Percentiles rank a stretch among this genome's conserved stretches.
phyloP scores from a whole-genome alignment of 2,888 invertebrate genomes.

The Eupithecia centaureata region DNA sequence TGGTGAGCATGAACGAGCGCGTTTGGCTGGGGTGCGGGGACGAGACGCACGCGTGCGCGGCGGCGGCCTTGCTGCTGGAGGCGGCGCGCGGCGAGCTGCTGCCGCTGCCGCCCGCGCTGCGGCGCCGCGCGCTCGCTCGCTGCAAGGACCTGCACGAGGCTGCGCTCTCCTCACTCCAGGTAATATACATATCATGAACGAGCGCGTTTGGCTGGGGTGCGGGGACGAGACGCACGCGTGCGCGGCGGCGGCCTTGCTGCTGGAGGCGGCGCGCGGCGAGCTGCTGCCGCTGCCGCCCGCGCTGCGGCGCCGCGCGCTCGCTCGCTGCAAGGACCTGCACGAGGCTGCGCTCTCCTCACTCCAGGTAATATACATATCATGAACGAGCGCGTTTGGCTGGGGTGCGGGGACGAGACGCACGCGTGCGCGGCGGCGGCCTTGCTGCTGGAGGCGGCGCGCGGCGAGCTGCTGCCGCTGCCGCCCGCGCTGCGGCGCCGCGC shows the following conservation, averaged over 20 bases:
- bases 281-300: slow-evolving; percentile 82
- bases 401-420: slow-evolving; percentile 93
- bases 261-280: slow-evolving; percentile 86
- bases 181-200: slow-evolving; percentile 86
- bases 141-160: slow-evolving; percentile 78
- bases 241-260: slow-evolving; percentile 88
- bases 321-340: slow-evolving; percentile 45
- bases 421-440: slow-evolving; percentile 90
- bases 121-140: slow-evolving; percentile 72
- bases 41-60: slow-evolving; percentile 93
- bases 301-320: slow-evolving; percentile 70
- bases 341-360: slow-evolving; percentile 54
- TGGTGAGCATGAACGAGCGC: slow-evolving; percentile 92
- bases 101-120: slow-evolving; percentile 75
- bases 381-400: slow-evolving; percentile 94
- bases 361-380: slow-evolving; percentile 78
- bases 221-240: slow-evolving; percentile 94
- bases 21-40: slow-evolving; percentile 93
- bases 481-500: slow-evolving; percentile 64
- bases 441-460: slow-evolving; percentile 76
- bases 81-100: slow-evolving; percentile 85
- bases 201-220: slow-evolving; percentile 93
- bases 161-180: slow-evolving; percentile 73
- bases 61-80: slow-evolving; percentile 88
- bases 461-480: slow-evolving; percentile 57